Base-by-base conservation (phyloP, 2,113 vertebrate genomes). In the Benitochromis conjunctus region DNA sequence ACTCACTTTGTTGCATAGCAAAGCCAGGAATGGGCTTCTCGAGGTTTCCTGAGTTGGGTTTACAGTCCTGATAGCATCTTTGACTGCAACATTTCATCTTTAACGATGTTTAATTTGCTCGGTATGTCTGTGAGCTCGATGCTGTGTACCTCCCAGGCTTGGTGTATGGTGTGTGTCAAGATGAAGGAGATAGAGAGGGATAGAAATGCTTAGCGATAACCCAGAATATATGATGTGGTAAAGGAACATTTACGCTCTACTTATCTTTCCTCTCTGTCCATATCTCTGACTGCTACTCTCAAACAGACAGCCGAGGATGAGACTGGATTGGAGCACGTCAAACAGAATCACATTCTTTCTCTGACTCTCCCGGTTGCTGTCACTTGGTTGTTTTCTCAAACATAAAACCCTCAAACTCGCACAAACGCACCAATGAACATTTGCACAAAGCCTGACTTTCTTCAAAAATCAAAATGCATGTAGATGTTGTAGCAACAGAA, bases 41-140 rank as follows among this genome's bases (percentile, higher is more conserved):
- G 1, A 58, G 76, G 71, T 29, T 82, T 81, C 41, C 74, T 62
- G 29, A 82, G 82, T 56, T 79, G 58, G 80, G 53, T 77, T 86
- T 79, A 66, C 29, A 5, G 38, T 9, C 26, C 83, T 46, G 87
- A 94, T 91, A 88, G 76, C 79, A 91, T 92, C 89, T 91, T 80
- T 55, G 79, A 66, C 90, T 83, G 86, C 87, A 91, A 82, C 87
- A 93, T 91, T 86, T 93, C 86, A 87, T 92, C 88, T 89, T 85
- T 86, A 92, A 82, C 62, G 11, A 84, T 3, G 18, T 74, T 78
- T 93, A 86, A 93, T 94, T 92, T 86, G 71, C 88, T 86, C 85
- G 77, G 34, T 62, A 84, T 88, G 92, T 91, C 92, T 79, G 83
- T 81, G 88, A 53, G 12, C 71, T 69, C 46, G 36, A 53, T 60